Base-by-base conservation (phyloP, 2,888 invertebrate genomes). In the Melieria omissa region DNA sequence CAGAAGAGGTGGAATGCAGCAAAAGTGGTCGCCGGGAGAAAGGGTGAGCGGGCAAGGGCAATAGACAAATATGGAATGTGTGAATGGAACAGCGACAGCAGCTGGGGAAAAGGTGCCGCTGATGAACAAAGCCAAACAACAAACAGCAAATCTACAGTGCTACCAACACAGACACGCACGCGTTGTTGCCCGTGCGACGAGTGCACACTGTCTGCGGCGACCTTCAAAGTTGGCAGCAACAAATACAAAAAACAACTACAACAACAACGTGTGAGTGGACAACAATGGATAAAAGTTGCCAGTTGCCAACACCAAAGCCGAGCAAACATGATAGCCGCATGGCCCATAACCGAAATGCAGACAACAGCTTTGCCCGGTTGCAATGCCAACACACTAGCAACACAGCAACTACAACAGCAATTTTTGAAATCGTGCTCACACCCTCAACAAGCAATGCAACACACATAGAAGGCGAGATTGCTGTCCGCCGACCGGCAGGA, bases 211-310 rank as follows among this genome's bases (percentile, higher is more conserved):
- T 29, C 29, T 29, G 29, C 29, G 29, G 29, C 29, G 29, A 29
- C 29, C 29, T 29, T 29, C 29, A 29, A 66, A 66, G 58, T 66
- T 66, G 66, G 47, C 57, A 66, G 66, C 66, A 66, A 66, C 60
- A 66, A 66, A 66, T 66, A 58, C 66, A 57, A 66, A 41, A 60
- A 55, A 46, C 42, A 57, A 46, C 14, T 12, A 9, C 66, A 49
- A 60, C 8, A 57, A 10, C 46, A 46, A 46, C 61, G 14, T 9
- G n/a, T 45, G 7, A 58, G 58, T 12, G 66, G 49, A 58, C 44
- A 54, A 58, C 58, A 58, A 12, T 29, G 29, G 29, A 29, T 29
- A 29, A 58, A 9, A 58, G 58, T 16, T 29, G 8, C 5, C 29
- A 45, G 65, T 55, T 55, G 52, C 16, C 41, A 54, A 5, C 46